Evolutionary conservation across 2,113 vertebrate genomes (phyloP), one percentile per base, ranked within the genome.

Genomic region (Grammomys dolichurus): DNA sequence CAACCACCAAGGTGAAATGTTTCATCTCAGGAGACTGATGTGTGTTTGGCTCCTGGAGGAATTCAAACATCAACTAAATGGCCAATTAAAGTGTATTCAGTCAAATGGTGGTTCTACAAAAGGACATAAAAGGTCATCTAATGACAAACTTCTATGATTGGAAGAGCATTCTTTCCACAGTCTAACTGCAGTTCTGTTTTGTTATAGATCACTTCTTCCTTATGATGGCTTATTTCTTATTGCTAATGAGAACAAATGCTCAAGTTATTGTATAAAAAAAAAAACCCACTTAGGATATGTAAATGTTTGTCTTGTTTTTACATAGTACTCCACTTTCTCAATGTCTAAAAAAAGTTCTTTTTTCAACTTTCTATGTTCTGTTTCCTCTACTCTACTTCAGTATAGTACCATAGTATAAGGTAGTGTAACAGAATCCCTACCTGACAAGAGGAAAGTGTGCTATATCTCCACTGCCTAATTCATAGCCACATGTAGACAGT

Each of bases 81-180:
- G 40, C 54, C 77, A 54, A 26, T 86, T 73, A 73, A 76, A 76
- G 46, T 40, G 51, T 69, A 91, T 22, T 86, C 94, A 67, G 33
- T 92, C 87, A 58, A 80, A 86, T 1, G 31, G 65, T 14, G 26
- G 1, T 73, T 89, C 60, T 40, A 80, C 46, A 65, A 87, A 48
- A 73, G 63, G 70, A 73, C 73, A 72, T 2, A 7, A 75, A 97
- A 93, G 72, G 40, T 88, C 76, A 87, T 58, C 80, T 89, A 65
- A 58, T 46, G 73, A 20, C 70, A 81, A 54, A 60, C n/a, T 43
- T 65, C 77, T 91, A 16, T 77, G 46, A 86, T 75, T 75, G 54
- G 46, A 87, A 69, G 46, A 89, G 77, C 77, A 56, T n/a, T 19
- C 17, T 58, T 70, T 56, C 51, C 85, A 58, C 26, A 67, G 4